phyloP scores from a whole-genome alignment of 37 sponge, comb jelly and placozoan genomes.

The Haliclona indistincta region DNA sequence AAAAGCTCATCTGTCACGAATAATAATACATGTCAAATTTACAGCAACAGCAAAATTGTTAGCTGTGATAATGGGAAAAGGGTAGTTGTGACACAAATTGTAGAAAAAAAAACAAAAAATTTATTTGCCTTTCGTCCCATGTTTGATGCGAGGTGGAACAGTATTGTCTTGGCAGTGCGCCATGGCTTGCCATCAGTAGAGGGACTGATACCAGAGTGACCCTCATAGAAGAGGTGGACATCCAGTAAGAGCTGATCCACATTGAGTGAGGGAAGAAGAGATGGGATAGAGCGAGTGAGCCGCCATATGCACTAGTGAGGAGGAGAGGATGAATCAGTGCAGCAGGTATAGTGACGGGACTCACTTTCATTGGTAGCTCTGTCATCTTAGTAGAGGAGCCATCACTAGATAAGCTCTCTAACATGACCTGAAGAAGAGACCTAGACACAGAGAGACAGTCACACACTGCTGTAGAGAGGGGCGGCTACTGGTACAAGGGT shows the following conservation, averaged over 20 bases:
- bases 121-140: too few relatives aligned
- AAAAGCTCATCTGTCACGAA: too few relatives aligned
- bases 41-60: too few relatives aligned
- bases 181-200: conserved; percentile 58
- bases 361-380: conserved; percentile 78
- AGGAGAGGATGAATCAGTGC: not conserved
- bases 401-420: conserved; percentile 56
- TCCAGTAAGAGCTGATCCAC: conserved; percentile 69
- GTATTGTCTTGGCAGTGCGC: conserved; percentile 89
- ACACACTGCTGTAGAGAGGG: too few relatives aligned
- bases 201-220: conserved; percentile 29
- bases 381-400: conserved; percentile 53
- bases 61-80: too few relatives aligned
- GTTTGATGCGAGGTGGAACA: conserved; percentile 78
- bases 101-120: too few relatives aligned
- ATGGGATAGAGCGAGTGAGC: conserved; percentile 51
- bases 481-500: too few relatives aligned
- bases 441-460: too few relatives aligned
- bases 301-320: conserved; percentile 77
- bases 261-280: conserved; percentile 31
- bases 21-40: too few relatives aligned
- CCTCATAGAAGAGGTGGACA: conserved; percentile 57
- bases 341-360: not conserved
- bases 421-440: conserved; percentile 63
- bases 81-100: too few relatives aligned